These are phyloP conservation scores for Urechis unicinctus DNA, from an alignment of 2,888 invertebrate species.

Conservation along the genomic window DNA sequence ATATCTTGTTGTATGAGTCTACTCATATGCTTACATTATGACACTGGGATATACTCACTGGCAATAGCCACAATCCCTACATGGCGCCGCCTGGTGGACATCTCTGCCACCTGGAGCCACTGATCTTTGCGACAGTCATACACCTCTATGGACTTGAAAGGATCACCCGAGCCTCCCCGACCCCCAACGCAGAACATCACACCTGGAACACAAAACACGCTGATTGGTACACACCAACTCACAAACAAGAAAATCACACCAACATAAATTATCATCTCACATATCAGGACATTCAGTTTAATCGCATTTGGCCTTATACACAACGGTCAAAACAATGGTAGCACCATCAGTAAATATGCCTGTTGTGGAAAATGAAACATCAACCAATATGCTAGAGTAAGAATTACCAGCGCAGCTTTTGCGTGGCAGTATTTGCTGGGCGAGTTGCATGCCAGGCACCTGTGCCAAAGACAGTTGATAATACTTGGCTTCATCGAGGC, in stretches of 20 bases:
- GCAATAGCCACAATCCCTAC: slow-evolving; percentile 52
- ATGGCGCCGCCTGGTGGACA: slow-evolving; percentile 52
- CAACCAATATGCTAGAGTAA: not conserved
- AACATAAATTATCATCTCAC: not conserved
- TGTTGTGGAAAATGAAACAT: no score
- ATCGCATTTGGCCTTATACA: not conserved
- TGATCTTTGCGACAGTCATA: slow-evolving; percentile 51
- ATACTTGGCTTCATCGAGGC: slow-evolving; percentile 49
- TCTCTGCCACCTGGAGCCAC: slow-evolving; percentile 52
- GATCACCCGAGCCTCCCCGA: slow-evolving; percentile 53
- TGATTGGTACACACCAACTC: not conserved
- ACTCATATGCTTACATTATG: not conserved
- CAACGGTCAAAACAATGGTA: no score
- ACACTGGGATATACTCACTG: slow-evolving; percentile 22
- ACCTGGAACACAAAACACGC: slow-evolving; percentile 26
- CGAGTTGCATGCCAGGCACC: slow-evolving; percentile 31
- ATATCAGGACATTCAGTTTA: not conserved
- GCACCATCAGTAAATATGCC: not conserved
- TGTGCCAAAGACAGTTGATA: slow-evolving; percentile 48
- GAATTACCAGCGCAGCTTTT: slow-evolving; percentile 50
- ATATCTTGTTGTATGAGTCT: not conserved
- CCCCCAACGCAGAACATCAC: slow-evolving; percentile 56
- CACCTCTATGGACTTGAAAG: slow-evolving; percentile 52
- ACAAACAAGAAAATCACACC: not conserved
- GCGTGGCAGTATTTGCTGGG: slow-evolving; percentile 45